Base-by-base conservation (phyloP, 2,797 vertebrate species). In the Anabas testudineus region DNA sequence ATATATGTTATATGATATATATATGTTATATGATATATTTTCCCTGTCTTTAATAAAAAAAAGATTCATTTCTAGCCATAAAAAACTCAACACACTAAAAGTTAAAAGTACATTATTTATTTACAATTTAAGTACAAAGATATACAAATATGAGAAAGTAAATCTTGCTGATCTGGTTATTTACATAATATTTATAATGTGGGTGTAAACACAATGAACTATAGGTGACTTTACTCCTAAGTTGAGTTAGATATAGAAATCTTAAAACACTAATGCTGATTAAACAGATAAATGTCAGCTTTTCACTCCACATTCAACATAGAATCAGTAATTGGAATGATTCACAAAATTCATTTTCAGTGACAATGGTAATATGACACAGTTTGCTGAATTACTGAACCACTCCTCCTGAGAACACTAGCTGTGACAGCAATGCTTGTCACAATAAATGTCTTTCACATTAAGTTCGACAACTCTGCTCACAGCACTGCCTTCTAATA, bases 81-180 rank as follows among this genome's bases (percentile, higher is more conserved):
- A 28, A 10, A 0, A 28, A 48, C 21, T 4, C 18, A 42, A 6
- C 1, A 39, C 51, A 67, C 24, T 16, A 16, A 58, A 48, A 26
- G 8, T 5, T 85, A 95, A 94, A 97, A 96, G 95, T 95, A 89
- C 87, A 90, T 95, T 91, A 92, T 97, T 96, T 97, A 97, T 97
- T 97, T 97, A 97, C 97, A 97, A 82, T 94, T 92, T 88, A 95
- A 95, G 94, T 94, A 94, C 95, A 97, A 94, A 94, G 82, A 94
- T 85, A 93, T 95, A 95, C 92, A 95, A 95, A 95, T 86, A 91
- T 90, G 73, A 83, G 39, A 76, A 86, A 71, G 57, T 77, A 75
- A 82, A 87, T 84, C 84, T 87, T 83, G 88, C 80, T 67, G 86
- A 92, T 89, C 87, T 90, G 90, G 63, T 86, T 72, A 61, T 68